A percentile compares a stretch with the other conserved stretches of the same genome.
These are phyloP conservation scores for Platerodrilus igneus DNA, from an alignment of 2,888 invertebrate species.

Conservation along the genomic window DNA sequence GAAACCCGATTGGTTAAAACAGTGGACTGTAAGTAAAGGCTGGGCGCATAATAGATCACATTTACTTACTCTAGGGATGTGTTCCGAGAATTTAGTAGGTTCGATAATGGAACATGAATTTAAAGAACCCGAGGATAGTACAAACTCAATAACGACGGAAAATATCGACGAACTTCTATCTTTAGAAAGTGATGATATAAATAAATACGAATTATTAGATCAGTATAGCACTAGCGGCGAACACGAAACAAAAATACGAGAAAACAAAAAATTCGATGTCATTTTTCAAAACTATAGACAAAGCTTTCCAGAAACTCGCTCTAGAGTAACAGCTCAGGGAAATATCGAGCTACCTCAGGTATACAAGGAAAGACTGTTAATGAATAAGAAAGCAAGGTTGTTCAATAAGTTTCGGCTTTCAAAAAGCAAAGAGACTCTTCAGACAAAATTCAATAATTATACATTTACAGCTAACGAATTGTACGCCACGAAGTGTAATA, in stretches of 20 bases:
- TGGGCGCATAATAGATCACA: conserved; percentile 47
- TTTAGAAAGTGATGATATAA: conserved; percentile 28
- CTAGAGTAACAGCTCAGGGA: conserved; percentile 20
- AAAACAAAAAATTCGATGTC: not conserved
- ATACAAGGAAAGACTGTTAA: conserved; percentile 37
- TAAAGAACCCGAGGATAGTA: conserved; percentile 21
- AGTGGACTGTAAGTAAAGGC: conserved; percentile 49
- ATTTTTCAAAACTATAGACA: conserved; percentile 41
- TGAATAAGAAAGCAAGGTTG: conserved; percentile 22
- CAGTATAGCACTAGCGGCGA: conserved; percentile 3
- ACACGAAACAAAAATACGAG: conserved; percentile 5
- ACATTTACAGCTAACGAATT: conserved; percentile 38
- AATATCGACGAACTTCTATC: conserved; percentile 44
- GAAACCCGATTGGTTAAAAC: conserved; percentile 46
- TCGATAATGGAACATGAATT: conserved; percentile 5
- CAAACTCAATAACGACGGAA: conserved; percentile 39
- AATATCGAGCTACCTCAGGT: conserved; percentile 35
- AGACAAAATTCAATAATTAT: conserved; percentile 16
- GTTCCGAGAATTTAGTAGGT: conserved; percentile 9
- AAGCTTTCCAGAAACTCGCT: conserved; percentile 36
- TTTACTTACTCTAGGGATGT: conserved; percentile 35
- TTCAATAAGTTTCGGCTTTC: too few relatives aligned
- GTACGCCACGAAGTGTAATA: conserved; percentile 26
- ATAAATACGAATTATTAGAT: conserved; percentile 17
- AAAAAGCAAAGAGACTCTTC: too few relatives aligned